Base-by-base conservation (phyloP, 1,140 invertebrate genomes). In the Rhagoletis pomonella region DNA sequence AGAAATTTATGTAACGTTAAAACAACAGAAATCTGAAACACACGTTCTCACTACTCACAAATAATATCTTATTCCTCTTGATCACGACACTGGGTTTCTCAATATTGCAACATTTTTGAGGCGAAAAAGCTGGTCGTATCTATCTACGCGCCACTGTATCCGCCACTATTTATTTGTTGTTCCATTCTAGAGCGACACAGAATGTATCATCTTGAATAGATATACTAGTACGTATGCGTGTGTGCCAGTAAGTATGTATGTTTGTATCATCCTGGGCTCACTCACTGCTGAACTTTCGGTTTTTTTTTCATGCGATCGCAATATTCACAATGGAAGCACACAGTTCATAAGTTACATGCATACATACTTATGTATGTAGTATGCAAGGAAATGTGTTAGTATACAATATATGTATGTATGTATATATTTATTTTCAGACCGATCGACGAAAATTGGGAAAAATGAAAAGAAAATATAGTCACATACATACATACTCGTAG, bases 391-490 rank as follows among this genome's bases (percentile, higher is more conserved):
- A n/a, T 29, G 14, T 55, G 50, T 81, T 29, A 29, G 29, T 29
- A 29, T 29, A 29, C 29, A 29, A 19, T 19, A 6, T 29, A 67
- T 67, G 64, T 67, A 29, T 67, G 29, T 19, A 4, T 67, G 64
- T 62, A 14, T 67, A 67, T 39, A 67, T 29, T 81, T 81, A 81
- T 81, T 81, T 81, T 81, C 73, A 81, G 73, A 19, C 47, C 19
- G 19, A 55, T 58, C 47, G 7, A 81, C 44, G 73, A 81, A 81
- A 81, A 81, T 81, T 81, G 47, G 73, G 73, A 81, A 81, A 81
- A 81, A 81, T n/a, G 73, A 81, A 81, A 81, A 81, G 73, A 81
- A 81, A 81, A 81, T 19, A 81, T 81, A 5, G 2, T 19, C n/a
- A 12, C n/a, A 81, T 6, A 55, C 17, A 67, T 6, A 50, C 12